A percentile compares a stretch with the other conserved stretches of the same genome.
These are phyloP conservation scores for Cyrtonyx montezumae DNA, from an alignment of 2,113 vertebrate species.

Conservation along the genomic window DNA sequence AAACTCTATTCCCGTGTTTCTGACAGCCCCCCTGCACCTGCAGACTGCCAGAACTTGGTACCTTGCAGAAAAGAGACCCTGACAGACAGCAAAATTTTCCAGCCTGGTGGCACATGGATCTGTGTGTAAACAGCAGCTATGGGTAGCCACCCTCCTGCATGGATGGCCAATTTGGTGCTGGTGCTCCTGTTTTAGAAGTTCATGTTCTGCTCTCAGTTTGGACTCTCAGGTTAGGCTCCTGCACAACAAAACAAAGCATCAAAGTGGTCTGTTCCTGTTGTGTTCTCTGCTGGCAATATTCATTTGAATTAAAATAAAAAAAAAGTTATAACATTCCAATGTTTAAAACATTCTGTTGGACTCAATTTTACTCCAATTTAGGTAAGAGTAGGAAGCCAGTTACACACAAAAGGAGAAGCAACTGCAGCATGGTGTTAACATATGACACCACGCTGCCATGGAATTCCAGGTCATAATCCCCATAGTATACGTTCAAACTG, in stretches of 20 bases:
- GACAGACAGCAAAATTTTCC: not conserved
- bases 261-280: not conserved
- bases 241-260: not conserved
- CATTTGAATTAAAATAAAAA: not conserved
- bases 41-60: not conserved
- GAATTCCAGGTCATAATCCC: not conserved
- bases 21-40: not conserved
- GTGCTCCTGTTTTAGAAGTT: not conserved
- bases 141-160: not conserved
- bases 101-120: fast-evolving
- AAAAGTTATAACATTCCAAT: not conserved
- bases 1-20: not conserved
- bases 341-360: not conserved
- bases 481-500: not conserved
- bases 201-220: not conserved
- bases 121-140: not conserved
- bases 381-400: not conserved
- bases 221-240: not conserved
- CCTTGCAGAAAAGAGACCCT: not conserved
- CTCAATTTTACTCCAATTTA: not conserved
- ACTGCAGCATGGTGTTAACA: not conserved
- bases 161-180: not conserved
- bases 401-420: not conserved
- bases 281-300: not conserved
- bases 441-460: not conserved